These are phyloP conservation scores for Tretioscincus oriximinensis DNA, from an alignment of 2,113 vertebrate species.

Conservation along the genomic window DNA sequence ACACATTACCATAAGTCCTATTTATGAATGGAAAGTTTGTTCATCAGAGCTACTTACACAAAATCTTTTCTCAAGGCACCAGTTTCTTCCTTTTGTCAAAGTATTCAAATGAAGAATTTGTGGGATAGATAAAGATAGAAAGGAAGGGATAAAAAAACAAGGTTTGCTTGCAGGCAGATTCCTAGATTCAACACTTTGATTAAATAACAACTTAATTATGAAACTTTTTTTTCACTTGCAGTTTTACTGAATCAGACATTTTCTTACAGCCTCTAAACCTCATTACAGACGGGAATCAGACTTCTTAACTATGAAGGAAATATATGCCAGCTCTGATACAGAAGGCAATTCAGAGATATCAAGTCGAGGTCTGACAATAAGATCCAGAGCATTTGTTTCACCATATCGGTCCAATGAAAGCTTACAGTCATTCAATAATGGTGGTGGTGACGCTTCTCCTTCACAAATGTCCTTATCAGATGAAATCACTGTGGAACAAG, in stretches of 20 bases:
- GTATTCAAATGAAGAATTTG: no score
- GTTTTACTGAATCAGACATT: slow-evolving; percentile 18
- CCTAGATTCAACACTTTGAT: not conserved
- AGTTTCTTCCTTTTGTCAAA: no score
- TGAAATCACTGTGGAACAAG: slow-evolving; percentile 41
- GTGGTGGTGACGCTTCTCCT: slow-evolving; percentile 42
- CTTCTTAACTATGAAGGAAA: slow-evolving; percentile 17
- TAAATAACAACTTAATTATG: not conserved
- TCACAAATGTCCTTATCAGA: slow-evolving; percentile 13
- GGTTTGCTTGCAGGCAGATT: not conserved
- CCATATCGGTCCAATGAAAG: slow-evolving; percentile 43
- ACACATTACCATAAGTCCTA: no score
- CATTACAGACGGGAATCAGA: slow-evolving; percentile 31
- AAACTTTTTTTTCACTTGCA: not conserved
- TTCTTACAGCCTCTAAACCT: slow-evolving; percentile 42
- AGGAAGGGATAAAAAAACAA: not conserved
- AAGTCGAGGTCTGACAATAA: slow-evolving; percentile 27
- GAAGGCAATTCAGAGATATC: slow-evolving; percentile 32
- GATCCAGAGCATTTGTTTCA: slow-evolving; percentile 24
- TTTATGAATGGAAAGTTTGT: no score
- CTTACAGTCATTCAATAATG: slow-evolving; percentile 45
- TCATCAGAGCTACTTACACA: no score
- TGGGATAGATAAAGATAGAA: not conserved
- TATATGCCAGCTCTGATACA: slow-evolving; percentile 26
- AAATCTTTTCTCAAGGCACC: no score